These are phyloP conservation scores for Cyphomyrus discorhynchus DNA, from an alignment of 2,113 vertebrate species.

Conservation along the genomic window DNA sequence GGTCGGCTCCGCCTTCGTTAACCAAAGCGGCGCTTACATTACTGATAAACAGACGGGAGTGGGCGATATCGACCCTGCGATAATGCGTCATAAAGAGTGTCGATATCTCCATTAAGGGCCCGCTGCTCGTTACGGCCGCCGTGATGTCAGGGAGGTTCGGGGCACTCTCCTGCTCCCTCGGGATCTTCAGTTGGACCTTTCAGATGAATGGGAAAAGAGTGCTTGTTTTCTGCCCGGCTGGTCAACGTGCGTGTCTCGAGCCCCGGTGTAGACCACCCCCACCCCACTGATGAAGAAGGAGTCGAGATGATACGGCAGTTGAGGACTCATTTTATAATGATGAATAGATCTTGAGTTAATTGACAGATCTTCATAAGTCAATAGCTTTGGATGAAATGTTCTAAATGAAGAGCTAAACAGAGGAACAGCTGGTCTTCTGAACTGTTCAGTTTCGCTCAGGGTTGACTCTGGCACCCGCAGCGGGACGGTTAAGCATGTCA, in stretches of 20 bases:
- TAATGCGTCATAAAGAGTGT: constrained; percentile 3
- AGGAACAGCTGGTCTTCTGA: neutral
- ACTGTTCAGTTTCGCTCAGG: neutral
- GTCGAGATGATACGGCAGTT: neutral
- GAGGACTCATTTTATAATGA: neutral
- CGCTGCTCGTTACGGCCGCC: neutral
- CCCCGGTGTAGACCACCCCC: neutral
- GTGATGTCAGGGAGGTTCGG: neutral
- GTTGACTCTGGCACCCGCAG: neutral
- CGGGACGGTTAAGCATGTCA: neutral
- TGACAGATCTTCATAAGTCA: neutral
- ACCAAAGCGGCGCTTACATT: neutral
- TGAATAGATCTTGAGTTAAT: neutral
- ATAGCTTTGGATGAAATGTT: neutral
- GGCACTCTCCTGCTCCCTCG: neutral
- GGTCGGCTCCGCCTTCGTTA: neutral
- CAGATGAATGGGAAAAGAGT: neutral
- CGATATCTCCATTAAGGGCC: neutral
- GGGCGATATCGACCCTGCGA: neutral
- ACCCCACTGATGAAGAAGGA: neutral
- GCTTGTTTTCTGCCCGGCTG: neutral
- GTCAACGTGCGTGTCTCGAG: neutral
- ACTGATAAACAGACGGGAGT: constrained; percentile 6
- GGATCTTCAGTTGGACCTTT: neutral
- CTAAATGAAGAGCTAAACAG: neutral